These are phyloP conservation scores for Dipus sagitta DNA, from an alignment of 2,797 vertebrate genomes.

Conservation along the genomic window DNA sequence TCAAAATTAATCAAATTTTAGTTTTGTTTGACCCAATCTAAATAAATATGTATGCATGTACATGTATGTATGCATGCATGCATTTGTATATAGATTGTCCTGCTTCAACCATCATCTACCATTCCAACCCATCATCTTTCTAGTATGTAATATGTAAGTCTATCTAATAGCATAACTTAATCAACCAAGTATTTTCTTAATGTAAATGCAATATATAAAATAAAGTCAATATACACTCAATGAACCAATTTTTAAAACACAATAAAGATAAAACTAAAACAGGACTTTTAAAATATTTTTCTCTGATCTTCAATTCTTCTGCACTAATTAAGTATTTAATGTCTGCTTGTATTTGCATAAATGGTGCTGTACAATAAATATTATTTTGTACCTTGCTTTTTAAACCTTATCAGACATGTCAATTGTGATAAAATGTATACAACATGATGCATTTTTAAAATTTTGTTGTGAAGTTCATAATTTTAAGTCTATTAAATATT, in stretches of 20 bases:
- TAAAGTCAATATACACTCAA: neutral
- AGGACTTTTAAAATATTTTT: neutral
- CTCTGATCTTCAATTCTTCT: neutral
- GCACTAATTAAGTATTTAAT: neutral
- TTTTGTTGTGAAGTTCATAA: neutral
- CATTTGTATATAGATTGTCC: no score
- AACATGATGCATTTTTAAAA: neutral
- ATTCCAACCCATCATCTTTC: no score
- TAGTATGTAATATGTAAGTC: no score
- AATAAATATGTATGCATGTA: neutral
- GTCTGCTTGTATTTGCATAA: neutral
- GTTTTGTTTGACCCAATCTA: neutral
- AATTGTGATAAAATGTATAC: neutral
- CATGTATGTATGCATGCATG: neutral
- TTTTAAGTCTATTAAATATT: neutral
- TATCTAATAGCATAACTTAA: neutral
- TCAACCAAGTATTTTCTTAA: slow-evolving; percentile 4
- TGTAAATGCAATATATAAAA: neutral
- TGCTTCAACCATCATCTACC: no score
- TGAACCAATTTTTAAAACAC: neutral
- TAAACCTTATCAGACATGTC: neutral
- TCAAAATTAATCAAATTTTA: slow-evolving; percentile 11
- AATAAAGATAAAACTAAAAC: neutral
- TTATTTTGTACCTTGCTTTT: neutral
- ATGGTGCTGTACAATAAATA: neutral